Evolutionary conservation across 2,888 invertebrate genomes (phyloP).

Genomic region (Buathra laborator): DNA sequence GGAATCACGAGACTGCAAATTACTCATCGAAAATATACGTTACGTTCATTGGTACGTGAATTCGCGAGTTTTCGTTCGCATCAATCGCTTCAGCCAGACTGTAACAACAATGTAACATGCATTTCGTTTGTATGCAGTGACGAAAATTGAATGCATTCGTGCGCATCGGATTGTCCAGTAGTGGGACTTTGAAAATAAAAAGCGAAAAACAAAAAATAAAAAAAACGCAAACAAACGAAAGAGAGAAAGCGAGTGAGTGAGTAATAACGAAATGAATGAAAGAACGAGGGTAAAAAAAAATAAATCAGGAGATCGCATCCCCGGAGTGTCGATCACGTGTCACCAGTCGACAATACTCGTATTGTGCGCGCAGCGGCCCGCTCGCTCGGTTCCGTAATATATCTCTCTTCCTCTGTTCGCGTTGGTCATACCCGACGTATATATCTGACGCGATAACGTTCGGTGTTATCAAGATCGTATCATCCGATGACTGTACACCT

Average conservation of each 20-base stretch:
- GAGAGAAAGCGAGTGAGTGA: constrained; percentile 56
- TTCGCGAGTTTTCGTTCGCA: constrained; percentile 29
- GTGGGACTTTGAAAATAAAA: constrained; percentile 28
- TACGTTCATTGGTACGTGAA: not conserved
- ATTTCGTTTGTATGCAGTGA: constrained; percentile 57
- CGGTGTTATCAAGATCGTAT: constrained; percentile 77
- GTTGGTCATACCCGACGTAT: constrained; percentile 52
- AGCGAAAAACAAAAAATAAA: constrained; percentile 28
- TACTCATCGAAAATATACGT: not conserved
- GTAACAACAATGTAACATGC: constrained; percentile 11
- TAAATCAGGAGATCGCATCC: constrained; percentile 62
- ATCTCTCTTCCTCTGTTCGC: constrained; percentile 68
- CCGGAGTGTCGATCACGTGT: constrained; percentile 78
- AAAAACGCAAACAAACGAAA: constrained; percentile 8
- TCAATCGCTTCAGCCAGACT: constrained; percentile 27
- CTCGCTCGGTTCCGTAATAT: constrained; percentile 76
- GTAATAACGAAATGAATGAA: constrained; percentile 66
- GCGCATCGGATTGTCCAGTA: constrained; percentile 46
- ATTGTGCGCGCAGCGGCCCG: constrained; percentile 70
- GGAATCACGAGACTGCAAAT: not conserved
- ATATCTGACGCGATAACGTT: constrained; percentile 76
- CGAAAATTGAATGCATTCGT: constrained; percentile 58
- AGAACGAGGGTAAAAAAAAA: constrained; percentile 49
- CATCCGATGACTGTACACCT: constrained; percentile 69
- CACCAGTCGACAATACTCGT: constrained; percentile 77